phyloP scores from a whole-genome alignment of 2,888 invertebrate genomes.

The Calameuta idolon region DNA sequence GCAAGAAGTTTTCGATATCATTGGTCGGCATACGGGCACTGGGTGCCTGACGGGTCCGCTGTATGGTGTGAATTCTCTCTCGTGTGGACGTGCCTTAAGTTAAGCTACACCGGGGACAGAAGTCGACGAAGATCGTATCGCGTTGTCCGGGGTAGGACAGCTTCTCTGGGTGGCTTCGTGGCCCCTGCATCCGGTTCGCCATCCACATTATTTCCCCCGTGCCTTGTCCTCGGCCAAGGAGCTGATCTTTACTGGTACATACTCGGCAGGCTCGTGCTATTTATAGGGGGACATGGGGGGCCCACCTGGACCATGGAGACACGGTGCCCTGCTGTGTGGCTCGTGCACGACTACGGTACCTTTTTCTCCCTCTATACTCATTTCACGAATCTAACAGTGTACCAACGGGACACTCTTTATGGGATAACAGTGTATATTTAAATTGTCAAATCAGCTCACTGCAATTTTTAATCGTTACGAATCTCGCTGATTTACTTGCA shows the following conservation, averaged over 20 bases:
- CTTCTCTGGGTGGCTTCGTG: constrained; percentile 52
- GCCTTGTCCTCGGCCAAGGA: constrained; percentile 40
- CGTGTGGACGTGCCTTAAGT: constrained; percentile 4
- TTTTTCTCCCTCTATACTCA: not conserved
- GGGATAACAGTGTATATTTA: not conserved
- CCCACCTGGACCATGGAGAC: constrained; percentile 41
- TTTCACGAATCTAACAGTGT: not conserved
- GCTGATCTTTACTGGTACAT: constrained; percentile 34
- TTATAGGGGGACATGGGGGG: constrained; percentile 32
- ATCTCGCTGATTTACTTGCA: not conserved
- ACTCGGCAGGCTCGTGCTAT: constrained; percentile 27
- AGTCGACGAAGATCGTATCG: constrained; percentile 48
- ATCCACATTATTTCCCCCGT: constrained; percentile 57
- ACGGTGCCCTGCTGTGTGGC: constrained; percentile 34
- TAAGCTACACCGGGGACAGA: constrained; percentile 32
- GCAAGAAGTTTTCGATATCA: not conserved
- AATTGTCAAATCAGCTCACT: not conserved
- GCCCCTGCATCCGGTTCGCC: constrained; percentile 60
- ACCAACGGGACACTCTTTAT: not conserved
- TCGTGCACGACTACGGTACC: constrained; percentile 30
- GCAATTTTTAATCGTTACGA: not conserved
- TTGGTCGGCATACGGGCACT: not conserved
- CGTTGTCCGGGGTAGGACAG: constrained; percentile 41
- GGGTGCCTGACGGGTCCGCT: not conserved
- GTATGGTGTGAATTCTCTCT: not conserved